phyloP scores from a whole-genome alignment of 2,888 invertebrate genomes.

The Bombylius major region DNA sequence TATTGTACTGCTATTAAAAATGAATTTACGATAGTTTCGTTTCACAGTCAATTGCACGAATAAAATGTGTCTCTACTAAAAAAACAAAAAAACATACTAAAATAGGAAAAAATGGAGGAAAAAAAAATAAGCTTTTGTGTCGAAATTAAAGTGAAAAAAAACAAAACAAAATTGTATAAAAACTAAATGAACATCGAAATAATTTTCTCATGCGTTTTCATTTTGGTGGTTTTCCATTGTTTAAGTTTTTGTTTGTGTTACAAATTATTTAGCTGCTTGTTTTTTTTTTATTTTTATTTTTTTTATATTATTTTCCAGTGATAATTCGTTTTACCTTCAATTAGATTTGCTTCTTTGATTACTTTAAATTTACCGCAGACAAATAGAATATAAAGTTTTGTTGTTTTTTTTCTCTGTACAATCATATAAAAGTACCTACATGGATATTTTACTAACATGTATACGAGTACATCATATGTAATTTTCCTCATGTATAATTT shows the following conservation, averaged over 20 bases:
- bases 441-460: too few species aligned
- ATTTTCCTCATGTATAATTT: too few species aligned
- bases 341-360: slow-evolving; percentile 5
- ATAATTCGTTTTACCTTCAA: slow-evolving; percentile 1
- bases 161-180: background rate
- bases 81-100: background rate
- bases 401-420: too few species aligned
- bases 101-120: background rate
- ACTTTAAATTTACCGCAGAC: background rate
- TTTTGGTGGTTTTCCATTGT: background rate
- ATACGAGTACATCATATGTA: too few species aligned
- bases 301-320: background rate
- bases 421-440: too few species aligned
- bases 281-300: background rate
- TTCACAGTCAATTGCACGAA: slow-evolving; percentile 7
- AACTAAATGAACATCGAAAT: slow-evolving; percentile 6
- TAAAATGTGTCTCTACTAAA: background rate
- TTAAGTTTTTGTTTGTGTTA: background rate
- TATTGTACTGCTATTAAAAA: slow-evolving; percentile 15
- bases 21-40: slow-evolving; percentile 11
- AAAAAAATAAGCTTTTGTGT: too few species aligned
- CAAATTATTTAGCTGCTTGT: background rate
- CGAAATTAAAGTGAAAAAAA: background rate
- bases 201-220: slow-evolving; percentile 9
- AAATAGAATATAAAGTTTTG: too few species aligned